A percentile compares a stretch with the other conserved stretches of the same genome.
phyloP scores from a whole-genome alignment of 2,797 vertebrate species.

The Benthosema pterotum region DNA sequence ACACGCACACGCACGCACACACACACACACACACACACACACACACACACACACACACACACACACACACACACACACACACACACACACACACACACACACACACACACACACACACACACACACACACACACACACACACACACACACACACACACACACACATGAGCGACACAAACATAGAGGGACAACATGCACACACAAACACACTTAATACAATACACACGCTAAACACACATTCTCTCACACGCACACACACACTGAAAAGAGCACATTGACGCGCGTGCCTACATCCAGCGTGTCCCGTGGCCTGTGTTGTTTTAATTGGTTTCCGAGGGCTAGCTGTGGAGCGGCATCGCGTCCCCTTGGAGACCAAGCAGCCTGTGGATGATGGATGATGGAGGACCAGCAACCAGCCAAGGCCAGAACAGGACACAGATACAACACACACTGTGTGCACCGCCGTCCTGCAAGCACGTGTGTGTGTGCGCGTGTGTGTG shows the following conservation, averaged over 20 bases:
- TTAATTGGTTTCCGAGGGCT: conserved; percentile 88
- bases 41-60: background rate
- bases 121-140: conserved; percentile 1
- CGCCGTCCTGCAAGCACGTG: too few species aligned
- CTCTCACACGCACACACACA: background rate
- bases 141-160: background rate
- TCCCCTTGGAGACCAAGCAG: conserved; percentile 65
- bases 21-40: background rate
- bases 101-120: background rate
- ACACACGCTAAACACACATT: background rate
- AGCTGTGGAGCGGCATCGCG: conserved; percentile 59
- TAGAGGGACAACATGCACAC: background rate
- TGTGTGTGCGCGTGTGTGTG: background rate
- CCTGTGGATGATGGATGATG: conserved; percentile 74
- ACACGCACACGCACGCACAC: background rate
- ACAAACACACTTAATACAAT: conserved; percentile 2
- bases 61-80: background rate
- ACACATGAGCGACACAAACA: background rate
- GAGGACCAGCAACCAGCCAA: conserved; percentile 63
- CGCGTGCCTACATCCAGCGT: too few species aligned
- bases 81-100: background rate
- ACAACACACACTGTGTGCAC: conserved; percentile 25
- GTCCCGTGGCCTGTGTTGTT: conserved; percentile 37
- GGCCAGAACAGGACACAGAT: conserved; percentile 66
- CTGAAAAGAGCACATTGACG: too few species aligned